Base-by-base conservation (phyloP, 2,113 vertebrate genomes). In the Prochilodus magdalenae region DNA sequence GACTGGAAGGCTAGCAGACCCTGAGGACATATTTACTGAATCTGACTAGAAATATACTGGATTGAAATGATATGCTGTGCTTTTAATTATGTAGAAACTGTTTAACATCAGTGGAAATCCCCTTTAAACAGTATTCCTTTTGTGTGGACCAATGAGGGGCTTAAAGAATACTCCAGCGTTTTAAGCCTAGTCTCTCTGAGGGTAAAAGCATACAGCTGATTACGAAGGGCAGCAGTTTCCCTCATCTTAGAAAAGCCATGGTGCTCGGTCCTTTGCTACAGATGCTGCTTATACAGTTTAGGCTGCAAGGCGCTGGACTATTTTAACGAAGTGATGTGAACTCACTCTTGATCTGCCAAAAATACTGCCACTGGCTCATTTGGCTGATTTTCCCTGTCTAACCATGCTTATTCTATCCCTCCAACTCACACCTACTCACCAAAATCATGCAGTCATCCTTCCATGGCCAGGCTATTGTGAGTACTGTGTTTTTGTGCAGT, bases 401-500 rank as follows among this genome's bases (percentile, higher is more conserved):
- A 90, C 75, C 66, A 49, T 49, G 15, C 73, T 40, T 84, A 63
- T 89, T 88, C 75, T 85, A 69, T 85, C 55, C 79, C 69, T 85
- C 76, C 30, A 49, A 22, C 27, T 83, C 73, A 77, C 59, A 77
- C 63, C 57, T 72, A 62, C 18, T 76, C 44, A 59, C 33, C 33
- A 57, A 30, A 63, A 47, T 36, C 22, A 60, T 60, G 26, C 40
- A 24, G n/a, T 70, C 77, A n/a, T 72, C 83, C 62, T 47, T 60
- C 40, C 77, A 59, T 75, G 0, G 16, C 24, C 85, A 89, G 89
- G 84, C 66, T 67, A 91, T 90, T 80, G 90, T 91, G 67, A 91
- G 90, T 90, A 92, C 77, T 77, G 47, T 79, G 73, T 63, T 55
- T 77, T 60, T 20, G 44, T 73, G 75, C 49, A 83, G 70, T 74